Conservation (phyloP, 35 echinoderm and acorn worm species). For the Lytechinus variegatus region DNA sequence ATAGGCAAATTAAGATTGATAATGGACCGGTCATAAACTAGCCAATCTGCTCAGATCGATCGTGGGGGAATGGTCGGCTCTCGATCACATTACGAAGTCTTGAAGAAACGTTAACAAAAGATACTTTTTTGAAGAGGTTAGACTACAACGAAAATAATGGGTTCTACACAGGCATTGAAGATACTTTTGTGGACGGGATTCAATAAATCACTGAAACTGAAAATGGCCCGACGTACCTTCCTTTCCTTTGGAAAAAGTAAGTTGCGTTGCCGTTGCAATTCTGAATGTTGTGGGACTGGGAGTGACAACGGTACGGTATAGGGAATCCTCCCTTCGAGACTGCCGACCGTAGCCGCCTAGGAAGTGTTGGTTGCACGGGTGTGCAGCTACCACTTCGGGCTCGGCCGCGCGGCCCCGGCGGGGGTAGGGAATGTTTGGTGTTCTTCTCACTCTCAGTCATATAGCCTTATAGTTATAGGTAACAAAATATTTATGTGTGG, state of each 20-base stretch:
- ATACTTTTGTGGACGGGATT: background rate
- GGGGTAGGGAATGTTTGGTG: too few species aligned
- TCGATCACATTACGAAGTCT: too few species aligned
- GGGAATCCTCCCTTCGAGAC: background rate
- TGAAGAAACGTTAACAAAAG: background rate
- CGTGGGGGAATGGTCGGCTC: too few species aligned
- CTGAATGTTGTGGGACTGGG: background rate
- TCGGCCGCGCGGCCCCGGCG: too few species aligned
- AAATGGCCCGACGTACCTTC: background rate
- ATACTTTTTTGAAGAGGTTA: background rate
- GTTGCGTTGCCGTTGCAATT: background rate
- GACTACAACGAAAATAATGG: background rate
- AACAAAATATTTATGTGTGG: too few species aligned
- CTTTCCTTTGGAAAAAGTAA: background rate
- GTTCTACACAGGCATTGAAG: background rate
- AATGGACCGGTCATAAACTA: too few species aligned
- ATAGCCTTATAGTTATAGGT: too few species aligned
- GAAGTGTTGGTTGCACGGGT: background rate
- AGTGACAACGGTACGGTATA: background rate
- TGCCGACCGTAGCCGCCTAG: background rate
- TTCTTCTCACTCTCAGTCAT: too few species aligned
- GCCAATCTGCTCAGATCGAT: too few species aligned
- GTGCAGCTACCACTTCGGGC: too few species aligned
- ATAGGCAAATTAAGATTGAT: too few species aligned
- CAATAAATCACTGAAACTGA: background rate